Evolutionary conservation across 2,888 invertebrate species (phyloP), one percentile per base, ranked within the genome.

Genomic region (Pemphredon lugubris): DNA sequence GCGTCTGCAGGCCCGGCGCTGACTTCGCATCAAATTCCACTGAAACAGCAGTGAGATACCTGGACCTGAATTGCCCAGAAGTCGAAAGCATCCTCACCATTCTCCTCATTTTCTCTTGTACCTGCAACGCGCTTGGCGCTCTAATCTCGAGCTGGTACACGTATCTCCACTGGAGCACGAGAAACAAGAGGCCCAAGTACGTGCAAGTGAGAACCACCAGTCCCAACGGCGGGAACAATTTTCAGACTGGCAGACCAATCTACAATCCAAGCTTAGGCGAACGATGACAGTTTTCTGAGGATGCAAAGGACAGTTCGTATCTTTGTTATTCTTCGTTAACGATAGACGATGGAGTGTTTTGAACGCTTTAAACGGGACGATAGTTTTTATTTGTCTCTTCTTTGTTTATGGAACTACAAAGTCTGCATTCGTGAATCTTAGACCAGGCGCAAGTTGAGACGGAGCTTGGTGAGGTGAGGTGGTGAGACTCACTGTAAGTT

Each of bases 21-120:
- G 7, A 26, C 26, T n/a, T n/a, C n/a, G 23, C 59, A 9, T 18
- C 66, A 1, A 67, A 77, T 16, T 65, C 79, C 13, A 76, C 76
- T 30, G 80, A 81, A 18, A 71, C 76, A 13, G 77, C 81, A 9
- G 72, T 85, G 16, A 75, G 61, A 21, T 88, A 88, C 72, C 63
- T 83, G 40, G 88, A 88, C 48, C 78, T 88, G 18, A 88, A 84
- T 55, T 88, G 88, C 73, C 86, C 84, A 11, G 88, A 88, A 34
- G 88, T 88, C 11, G 85, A 88, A 47, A 85, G 81, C 59, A 79
- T 86, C n/a, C 63, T 88, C 14, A 83, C 79, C 30, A 83, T 87
- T 37, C 81, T 88, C 0, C 60, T 88, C 4, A 86, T 88, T 16
- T 84, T 87, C 65, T 88, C 88, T 0, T 73, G 84, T 1, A 77